A percentile compares a stretch with the other conserved stretches of the same genome.
Evolutionary conservation across 2,113 vertebrate species (phyloP).

Genomic region (Carassius gibelio): DNA sequence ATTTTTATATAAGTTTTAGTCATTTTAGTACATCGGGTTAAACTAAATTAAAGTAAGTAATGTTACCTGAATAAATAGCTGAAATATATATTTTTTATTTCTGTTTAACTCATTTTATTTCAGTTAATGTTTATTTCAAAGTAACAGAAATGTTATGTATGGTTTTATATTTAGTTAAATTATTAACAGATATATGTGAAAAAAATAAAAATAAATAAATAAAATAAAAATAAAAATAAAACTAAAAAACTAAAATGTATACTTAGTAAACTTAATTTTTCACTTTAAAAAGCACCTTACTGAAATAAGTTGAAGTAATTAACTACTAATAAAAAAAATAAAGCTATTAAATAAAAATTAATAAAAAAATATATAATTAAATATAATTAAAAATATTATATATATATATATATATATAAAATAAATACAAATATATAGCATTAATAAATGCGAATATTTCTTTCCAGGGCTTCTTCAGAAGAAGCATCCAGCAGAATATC

Average conservation of each 20-base stretch:
- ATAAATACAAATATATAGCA: too few relatives aligned
- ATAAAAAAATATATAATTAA: background rate
- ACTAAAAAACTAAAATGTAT: too few relatives aligned
- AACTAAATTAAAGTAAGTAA: background rate
- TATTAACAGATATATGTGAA: too few relatives aligned
- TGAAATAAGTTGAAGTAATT: background rate
- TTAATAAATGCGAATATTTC: too few relatives aligned
- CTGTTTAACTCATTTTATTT: background rate
- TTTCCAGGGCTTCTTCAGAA: slow-evolving; percentile 92
- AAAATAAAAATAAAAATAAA: too few relatives aligned
- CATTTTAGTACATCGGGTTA: background rate
- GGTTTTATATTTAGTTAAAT: too few relatives aligned
- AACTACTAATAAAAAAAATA: background rate
- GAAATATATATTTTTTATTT: background rate
- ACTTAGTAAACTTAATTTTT: too few relatives aligned
- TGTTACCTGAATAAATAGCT: background rate
- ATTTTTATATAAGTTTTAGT: background rate
- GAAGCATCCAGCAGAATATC: slow-evolving; percentile 99
- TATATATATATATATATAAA: too few relatives aligned
- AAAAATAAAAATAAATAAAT: too few relatives aligned
- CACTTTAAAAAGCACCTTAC: too few relatives aligned
- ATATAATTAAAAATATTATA: background rate
- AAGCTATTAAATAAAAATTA: background rate
- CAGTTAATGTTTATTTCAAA: background rate
- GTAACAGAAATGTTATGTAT: background rate